Conservation (phyloP, 92 coral and sea anemone species). For the Blastomussa wellsi region DNA sequence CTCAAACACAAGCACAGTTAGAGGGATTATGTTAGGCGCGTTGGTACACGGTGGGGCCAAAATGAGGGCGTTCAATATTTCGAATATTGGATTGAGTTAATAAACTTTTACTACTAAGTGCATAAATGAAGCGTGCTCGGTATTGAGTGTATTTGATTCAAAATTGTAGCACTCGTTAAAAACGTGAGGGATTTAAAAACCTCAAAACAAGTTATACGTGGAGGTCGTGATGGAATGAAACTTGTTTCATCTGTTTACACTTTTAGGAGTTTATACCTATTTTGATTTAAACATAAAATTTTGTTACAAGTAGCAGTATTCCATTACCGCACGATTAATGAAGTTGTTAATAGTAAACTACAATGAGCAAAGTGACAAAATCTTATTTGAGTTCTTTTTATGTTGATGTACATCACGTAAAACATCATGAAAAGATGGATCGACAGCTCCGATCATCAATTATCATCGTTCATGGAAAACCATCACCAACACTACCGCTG, state of each 20-base stretch:
- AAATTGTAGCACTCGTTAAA: not conserved
- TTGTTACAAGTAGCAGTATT: not conserved
- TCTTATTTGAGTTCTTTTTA: not conserved
- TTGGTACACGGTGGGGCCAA: conserved; percentile 31
- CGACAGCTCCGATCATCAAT: not conserved
- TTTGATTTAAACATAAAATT: not conserved
- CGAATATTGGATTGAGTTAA: conserved; percentile 17
- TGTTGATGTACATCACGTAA: not conserved
- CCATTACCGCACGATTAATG: not conserved
- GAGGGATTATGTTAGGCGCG: conserved; percentile 13
- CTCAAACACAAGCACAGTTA: not conserved
- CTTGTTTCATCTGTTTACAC: not conserved
- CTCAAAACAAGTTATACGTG: not conserved
- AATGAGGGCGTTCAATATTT: conserved; percentile 1
- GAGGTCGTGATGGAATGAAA: not conserved
- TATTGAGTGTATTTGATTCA: conserved; percentile 3
- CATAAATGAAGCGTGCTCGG: conserved; percentile 5
- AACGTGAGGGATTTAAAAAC: conserved; percentile 15
- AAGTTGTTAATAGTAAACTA: not conserved
- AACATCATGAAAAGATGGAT: not conserved
- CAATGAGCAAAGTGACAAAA: not conserved
- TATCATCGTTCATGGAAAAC: no score
- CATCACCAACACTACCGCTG: no score
- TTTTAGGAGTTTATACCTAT: not conserved
- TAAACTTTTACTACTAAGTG: not conserved